A percentile compares a stretch with the other conserved stretches of the same genome.
Evolutionary conservation across 2,113 vertebrate species (phyloP).

Genomic region (Nibea albiflora): DNA sequence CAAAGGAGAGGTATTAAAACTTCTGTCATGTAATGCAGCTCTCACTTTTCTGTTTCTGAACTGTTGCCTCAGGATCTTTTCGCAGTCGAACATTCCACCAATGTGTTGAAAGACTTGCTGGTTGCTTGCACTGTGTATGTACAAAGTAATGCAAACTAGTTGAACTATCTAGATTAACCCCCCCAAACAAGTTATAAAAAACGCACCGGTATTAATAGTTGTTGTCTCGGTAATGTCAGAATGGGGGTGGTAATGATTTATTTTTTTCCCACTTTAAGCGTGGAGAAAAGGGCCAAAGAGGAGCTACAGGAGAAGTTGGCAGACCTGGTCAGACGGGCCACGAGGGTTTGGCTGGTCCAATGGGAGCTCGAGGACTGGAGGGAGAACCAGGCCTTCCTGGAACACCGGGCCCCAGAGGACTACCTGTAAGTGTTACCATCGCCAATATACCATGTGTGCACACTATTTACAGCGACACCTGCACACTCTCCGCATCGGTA

Average conservation of each 20-base stretch:
- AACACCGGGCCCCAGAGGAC: constrained; percentile 82
- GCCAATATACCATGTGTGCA: background rate
- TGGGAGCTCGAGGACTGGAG: constrained; percentile 83
- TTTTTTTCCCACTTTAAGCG: constrained; percentile 51
- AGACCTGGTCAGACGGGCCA: constrained; percentile 84
- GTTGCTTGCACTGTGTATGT: background rate
- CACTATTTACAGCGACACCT: background rate
- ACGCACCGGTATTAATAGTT: background rate
- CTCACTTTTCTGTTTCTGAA: background rate
- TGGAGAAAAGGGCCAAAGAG: constrained; percentile 82
- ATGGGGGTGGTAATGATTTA: background rate
- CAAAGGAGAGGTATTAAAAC: constrained; percentile 82
- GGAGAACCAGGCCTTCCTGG: constrained; percentile 82
- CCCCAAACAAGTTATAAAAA: background rate
- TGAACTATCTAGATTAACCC: background rate
- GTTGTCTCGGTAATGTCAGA: background rate
- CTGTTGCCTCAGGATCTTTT: background rate
- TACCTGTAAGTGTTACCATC: constrained; percentile 79
- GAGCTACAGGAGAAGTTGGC: constrained; percentile 79
- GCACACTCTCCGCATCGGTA: background rate
- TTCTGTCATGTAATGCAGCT: background rate
- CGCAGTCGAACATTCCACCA: background rate
- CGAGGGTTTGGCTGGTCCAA: constrained; percentile 81
- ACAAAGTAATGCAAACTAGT: background rate
- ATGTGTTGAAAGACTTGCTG: background rate